Base-by-base conservation (phyloP, 2,113 vertebrate species). In the Lagopus leucura region DNA sequence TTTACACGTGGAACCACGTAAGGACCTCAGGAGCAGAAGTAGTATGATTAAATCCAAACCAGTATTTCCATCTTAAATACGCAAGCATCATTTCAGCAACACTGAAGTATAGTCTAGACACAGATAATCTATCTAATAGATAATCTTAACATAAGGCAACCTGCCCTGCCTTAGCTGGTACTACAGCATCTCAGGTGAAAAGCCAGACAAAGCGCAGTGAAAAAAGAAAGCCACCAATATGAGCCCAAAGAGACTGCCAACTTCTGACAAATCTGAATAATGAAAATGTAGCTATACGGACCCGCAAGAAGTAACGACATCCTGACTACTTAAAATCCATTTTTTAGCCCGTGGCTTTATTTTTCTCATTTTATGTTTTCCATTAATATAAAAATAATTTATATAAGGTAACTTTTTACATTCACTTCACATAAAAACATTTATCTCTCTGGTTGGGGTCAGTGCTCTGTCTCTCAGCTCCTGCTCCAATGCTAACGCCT, bases 341-440 rank as follows among this genome's bases (percentile, higher is more conserved):
- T 73, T 12, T 55, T 32, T 34, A 17, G 6, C 50, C 38, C 63
- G 58, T 5, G 5, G 36, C 14, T 63, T 24, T 61, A 5, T 14
- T 60, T 72, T 71, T 55, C 32, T 66, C 22, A 19, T 79, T 69
- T 70, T 32, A n/a, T 18, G 4, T 38, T 60, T 79, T 82, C 16
- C 43, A 50, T 52, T 52, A 64, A 50, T 3, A 1, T 7, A 67
- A 79, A 60, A 1, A 48, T 45, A 63, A 71, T 58, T 55, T 66
- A 13, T 25, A 34, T 28, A 19, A 77, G 73, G 30, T 60, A 11
- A 7, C 2, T 77, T 80, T 77, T 74, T 22, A 22, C 32, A 38
- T 0, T 1, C 45, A 6, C 5, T n/a, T 57, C 16, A 52, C 19
- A 11, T 24, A 34, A 22, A 72, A 64, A 11, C 0, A 0, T 61